Base-by-base conservation (phyloP, 2,888 invertebrate species). In the Temnothorax unifasciatus region DNA sequence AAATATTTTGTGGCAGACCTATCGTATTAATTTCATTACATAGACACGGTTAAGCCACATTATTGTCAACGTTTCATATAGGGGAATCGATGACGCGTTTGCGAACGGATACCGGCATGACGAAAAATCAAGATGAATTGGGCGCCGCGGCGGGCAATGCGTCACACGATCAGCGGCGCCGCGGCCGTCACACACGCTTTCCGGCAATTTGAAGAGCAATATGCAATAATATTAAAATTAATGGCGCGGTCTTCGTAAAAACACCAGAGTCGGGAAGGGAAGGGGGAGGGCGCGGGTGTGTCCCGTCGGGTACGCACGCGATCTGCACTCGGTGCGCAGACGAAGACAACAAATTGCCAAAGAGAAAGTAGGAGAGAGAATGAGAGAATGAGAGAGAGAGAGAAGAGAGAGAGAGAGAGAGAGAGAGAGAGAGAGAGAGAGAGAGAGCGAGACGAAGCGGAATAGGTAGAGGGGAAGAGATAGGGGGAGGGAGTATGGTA, bases 201-300 rank as follows among this genome's bases (percentile, higher is more conserved):
- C 89, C 89, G 85, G 85, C 92, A 92, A 92, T 92, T 92, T 91
- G 86, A 87, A 87, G 90, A 88, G 90, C 92, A 92, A 92, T 92
- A 92, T 91, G 91, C 92, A 92, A 92, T 92, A 91, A 91, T 91
- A 92, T 92, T 92, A 92, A 92, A 92, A 92, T 91, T 90, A 92
- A 91, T 92, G 90, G 90, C 83, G 69, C 82, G 83, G 82, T 84
- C 87, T 91, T 90, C 85, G 88, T 88, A 90, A 90, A 92, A 92
- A 92, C 88, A 86, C 81, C 75, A 84, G 83, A 81, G 84, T 86
- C 77, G 82, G 52, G 84, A 85, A 77, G 79, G 64, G 61, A 68
- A 66, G 83, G 76, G 38, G 75, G 47, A 61, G 82, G 34, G 76
- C 81, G 88, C 83, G 89, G 88, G 73, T 59, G 41, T 71, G 71